Percentiles rank a stretch among this genome's conserved stretches.
Conservation (phyloP, 1,140 invertebrate genomes). For the Amyelois transitella region DNA sequence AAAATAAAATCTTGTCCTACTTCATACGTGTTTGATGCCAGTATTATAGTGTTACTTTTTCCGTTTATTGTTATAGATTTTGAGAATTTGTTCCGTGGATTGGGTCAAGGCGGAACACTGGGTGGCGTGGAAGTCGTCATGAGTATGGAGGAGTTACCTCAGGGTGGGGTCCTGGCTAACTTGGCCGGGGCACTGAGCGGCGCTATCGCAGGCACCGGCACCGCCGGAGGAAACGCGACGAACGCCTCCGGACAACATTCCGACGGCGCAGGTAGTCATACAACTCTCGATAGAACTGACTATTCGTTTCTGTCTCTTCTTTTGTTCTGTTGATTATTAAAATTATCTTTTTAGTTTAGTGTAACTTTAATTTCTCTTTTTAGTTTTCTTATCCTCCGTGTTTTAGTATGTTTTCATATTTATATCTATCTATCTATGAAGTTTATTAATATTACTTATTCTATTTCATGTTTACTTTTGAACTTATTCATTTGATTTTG, state of each 20-base stretch:
- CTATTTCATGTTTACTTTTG: no score
- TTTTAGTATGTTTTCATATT: no score
- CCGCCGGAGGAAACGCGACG: background rate
- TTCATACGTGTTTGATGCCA: no score
- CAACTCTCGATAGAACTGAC: background rate
- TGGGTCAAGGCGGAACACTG: constrained; percentile 29
- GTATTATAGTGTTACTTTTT: background rate
- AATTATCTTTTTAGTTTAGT: no score
- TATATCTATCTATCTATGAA: no score
- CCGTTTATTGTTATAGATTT: constrained; percentile 37
- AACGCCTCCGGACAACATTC: background rate
- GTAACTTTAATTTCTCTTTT: no score
- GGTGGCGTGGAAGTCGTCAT: constrained; percentile 45
- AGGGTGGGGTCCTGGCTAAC: constrained; percentile 1
- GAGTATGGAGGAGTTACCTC: constrained; percentile 41
- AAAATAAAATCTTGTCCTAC: no score
- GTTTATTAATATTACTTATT: no score
- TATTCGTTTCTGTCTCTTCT: no score
- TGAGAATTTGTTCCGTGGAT: constrained; percentile 41
- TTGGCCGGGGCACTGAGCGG: background rate
- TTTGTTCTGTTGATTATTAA: no score
- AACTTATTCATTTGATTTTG: no score
- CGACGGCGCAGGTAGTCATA: background rate
- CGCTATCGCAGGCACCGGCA: background rate
- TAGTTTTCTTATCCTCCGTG: background rate